Base-by-base conservation (phyloP, 37 sponge, comb jelly and placozoan species). In the Theonella swinhoei region DNA sequence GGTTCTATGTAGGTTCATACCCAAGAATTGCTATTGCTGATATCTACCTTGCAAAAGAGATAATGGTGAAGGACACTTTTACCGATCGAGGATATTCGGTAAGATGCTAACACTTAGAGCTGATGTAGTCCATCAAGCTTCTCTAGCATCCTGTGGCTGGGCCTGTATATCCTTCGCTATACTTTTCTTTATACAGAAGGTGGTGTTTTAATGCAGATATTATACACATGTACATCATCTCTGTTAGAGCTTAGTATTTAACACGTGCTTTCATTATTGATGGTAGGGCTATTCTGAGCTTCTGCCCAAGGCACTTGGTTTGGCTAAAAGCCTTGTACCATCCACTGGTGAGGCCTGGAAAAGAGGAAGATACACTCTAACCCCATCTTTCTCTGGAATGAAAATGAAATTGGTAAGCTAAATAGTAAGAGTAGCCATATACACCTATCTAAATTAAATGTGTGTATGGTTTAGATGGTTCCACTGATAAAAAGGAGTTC, bases 321-420 rank as follows among this genome's bases (percentile, higher is more conserved):
- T 47, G 7, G 7, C 54, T 47, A 7, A 7, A 17, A 14, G 54
- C 14, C 54, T 47, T 47, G 74, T 91, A 19, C 79, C 61, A 43
- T 36, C 79, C 23, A 65, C 75, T 40, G 92, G 72, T 3, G 84
- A 91, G 22, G 14, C 47, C 23, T 91, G 92, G 92, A 71, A 64
- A 54, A 79, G 38, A 62, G 74, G 73, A 28, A 78, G 92, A 26
- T 78, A 79, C 9, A 73, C 64, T 20, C 88, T 91, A 73, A 83
- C 92, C 37, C 92, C 92, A 38, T 79, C 84, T 1, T 91, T 91
- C 75, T 82, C 88, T 20, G 62, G 79, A 26, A 26, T 74, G 29
- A 91, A 91, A 30, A 83, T 91, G 79, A 91, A 79, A 80, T 24
- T 83, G 88, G 90, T 90, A 62, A 39, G 62, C 5, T 22, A 23